Percentiles rank a stretch among this genome's conserved stretches.
Conservation (phyloP, 2,888 invertebrate genomes). For the Saturnia japonica region DNA sequence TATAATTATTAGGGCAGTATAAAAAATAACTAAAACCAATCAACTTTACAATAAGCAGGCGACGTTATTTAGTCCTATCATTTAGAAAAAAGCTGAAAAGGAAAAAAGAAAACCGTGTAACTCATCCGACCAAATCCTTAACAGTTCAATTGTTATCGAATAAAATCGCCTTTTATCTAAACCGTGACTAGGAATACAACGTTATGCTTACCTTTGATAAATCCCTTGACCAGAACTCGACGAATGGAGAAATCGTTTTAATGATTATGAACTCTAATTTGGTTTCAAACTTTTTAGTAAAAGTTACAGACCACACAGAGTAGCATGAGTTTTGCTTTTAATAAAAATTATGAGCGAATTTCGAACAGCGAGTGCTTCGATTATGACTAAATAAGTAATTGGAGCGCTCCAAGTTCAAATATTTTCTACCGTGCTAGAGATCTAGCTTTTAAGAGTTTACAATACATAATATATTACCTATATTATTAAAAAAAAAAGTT, state of each 20-base stretch:
- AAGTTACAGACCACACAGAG: background rate
- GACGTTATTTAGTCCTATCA: constrained; percentile 20
- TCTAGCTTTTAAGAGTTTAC: constrained; percentile 58
- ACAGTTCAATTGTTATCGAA: constrained; percentile 18
- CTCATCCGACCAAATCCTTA: constrained; percentile 7
- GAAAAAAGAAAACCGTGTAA: constrained; percentile 13
- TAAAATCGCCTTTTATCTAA: background rate
- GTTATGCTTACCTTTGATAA: background rate
- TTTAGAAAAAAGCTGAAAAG: background rate
- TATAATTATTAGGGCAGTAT: background rate
- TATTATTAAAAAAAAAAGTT: background rate
- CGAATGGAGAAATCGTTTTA: background rate
- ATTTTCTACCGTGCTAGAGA: constrained; percentile 49
- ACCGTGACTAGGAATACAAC: constrained; percentile 6
- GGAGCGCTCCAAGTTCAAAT: constrained; percentile 62
- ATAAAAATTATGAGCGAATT: background rate
- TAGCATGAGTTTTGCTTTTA: background rate
- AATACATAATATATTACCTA: constrained; percentile 5
- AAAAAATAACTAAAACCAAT: constrained; percentile 20
- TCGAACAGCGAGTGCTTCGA: background rate
- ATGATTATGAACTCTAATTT: background rate
- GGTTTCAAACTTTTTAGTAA: background rate
- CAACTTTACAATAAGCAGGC: constrained; percentile 25
- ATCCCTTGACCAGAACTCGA: background rate
- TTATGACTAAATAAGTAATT: constrained; percentile 63